A percentile compares a stretch with the other conserved stretches of the same genome.
These are phyloP conservation scores for Pseudochirops corinnae DNA, from an alignment of 2,797 vertebrate genomes.

Conservation along the genomic window DNA sequence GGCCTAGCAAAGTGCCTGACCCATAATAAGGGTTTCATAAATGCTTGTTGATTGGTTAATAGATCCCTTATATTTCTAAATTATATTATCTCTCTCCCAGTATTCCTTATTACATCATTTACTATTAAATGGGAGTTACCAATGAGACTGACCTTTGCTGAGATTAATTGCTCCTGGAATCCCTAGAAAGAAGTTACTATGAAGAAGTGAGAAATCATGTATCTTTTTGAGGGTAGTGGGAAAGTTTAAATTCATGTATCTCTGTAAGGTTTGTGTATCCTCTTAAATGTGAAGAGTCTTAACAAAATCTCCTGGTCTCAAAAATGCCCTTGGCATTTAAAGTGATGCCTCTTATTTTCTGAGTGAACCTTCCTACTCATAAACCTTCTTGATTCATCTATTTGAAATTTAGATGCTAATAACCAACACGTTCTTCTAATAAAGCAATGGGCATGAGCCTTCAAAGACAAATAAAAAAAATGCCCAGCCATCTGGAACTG, in stretches of 20 bases:
- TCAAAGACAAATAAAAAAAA: constrained; percentile 59
- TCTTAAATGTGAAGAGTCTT: background rate
- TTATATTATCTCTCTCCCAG: background rate
- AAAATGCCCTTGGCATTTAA: constrained; percentile 39
- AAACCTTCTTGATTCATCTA: constrained; percentile 16
- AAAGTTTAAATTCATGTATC: background rate
- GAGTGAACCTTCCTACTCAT: constrained; percentile 6
- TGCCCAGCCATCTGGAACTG: constrained; percentile 58
- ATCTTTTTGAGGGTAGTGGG: background rate
- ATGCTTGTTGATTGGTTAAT: background rate
- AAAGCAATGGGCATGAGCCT: constrained; percentile 57
- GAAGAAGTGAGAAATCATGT: background rate
- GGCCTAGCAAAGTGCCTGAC: background rate
- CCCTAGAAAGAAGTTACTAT: background rate
- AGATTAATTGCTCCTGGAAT: background rate
- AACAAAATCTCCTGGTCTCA: constrained; percentile 32
- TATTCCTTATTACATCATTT: background rate
- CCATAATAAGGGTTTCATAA: background rate
- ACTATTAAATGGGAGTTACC: background rate
- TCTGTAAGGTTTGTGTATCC: background rate
- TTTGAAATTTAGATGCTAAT: constrained; percentile 67
- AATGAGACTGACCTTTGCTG: background rate
- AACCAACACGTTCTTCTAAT: constrained; percentile 56
- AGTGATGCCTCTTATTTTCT: constrained; percentile 17
- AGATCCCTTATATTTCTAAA: background rate